Percentiles rank a stretch among this genome's conserved stretches.
Evolutionary conservation across 2,113 vertebrate genomes (phyloP).

Genomic region (Periophthalmus modestus): DNA sequence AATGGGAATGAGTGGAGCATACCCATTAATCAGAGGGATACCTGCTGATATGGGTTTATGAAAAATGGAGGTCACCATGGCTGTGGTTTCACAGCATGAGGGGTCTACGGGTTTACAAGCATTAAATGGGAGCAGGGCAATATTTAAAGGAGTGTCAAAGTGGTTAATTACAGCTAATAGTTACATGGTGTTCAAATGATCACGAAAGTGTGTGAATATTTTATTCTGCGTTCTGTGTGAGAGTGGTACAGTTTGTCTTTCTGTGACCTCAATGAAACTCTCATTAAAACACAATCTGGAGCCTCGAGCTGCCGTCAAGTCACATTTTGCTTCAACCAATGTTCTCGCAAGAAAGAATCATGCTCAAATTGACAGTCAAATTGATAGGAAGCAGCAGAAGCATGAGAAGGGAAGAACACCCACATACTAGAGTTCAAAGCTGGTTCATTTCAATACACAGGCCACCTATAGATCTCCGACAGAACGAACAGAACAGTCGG

Average conservation of each 20-base stretch:
- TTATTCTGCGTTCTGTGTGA: not conserved
- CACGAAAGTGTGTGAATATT: not conserved
- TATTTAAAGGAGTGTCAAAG: not conserved
- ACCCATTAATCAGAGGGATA: conserved; percentile 2
- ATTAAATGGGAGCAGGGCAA: not conserved
- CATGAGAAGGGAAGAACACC: conserved; percentile 8
- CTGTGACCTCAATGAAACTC: conserved; percentile 4
- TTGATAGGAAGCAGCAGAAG: not conserved
- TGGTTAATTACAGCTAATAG: not conserved
- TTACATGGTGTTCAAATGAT: not conserved
- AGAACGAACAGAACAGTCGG: conserved; percentile 1
- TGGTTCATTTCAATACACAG: conserved; percentile 3
- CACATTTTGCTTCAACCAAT: not conserved
- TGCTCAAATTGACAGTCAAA: conserved; percentile 7
- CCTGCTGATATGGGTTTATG: conserved; percentile 1
- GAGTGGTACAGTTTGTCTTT: not conserved
- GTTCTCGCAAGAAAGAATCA: not conserved
- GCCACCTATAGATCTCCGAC: conserved; percentile 3
- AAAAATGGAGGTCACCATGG: conserved; percentile 1
- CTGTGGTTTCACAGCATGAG: not conserved
- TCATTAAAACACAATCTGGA: conserved; percentile 1
- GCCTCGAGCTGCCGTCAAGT: not conserved
- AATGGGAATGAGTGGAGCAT: not conserved
- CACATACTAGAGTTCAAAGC: conserved; percentile 9
- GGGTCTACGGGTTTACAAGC: not conserved